A percentile compares a stretch with the other conserved stretches of the same genome.
phyloP scores from a whole-genome alignment of 1,140 invertebrate genomes.

The Platyscapa corneri region DNA sequence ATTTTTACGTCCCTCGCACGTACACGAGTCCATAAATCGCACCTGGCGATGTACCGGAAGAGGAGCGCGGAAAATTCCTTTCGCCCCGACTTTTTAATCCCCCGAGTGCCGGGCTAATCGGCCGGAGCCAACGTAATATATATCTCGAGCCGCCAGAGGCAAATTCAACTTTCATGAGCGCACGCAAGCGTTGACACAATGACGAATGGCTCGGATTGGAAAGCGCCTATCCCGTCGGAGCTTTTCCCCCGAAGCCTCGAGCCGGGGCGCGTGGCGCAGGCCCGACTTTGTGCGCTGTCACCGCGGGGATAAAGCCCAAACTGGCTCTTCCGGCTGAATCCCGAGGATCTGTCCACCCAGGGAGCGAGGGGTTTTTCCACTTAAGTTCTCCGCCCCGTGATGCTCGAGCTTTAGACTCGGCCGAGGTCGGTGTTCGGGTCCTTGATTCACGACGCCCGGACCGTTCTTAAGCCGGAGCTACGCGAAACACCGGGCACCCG shows the following conservation, averaged over 20 bases:
- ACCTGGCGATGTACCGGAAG: neutral
- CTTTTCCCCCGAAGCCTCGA: too few species aligned
- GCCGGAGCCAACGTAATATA: neutral
- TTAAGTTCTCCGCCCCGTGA: too few species aligned
- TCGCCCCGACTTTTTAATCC: neutral
- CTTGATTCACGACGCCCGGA: neutral
- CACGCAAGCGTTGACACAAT: neutral
- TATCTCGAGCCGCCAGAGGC: neutral
- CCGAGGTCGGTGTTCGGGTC: neutral
- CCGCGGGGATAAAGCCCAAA: neutral
- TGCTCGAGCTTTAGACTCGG: too few species aligned
- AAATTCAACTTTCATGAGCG: neutral
- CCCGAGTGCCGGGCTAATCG: neutral
- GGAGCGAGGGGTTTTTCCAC: neutral
- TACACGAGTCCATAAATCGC: conserved; percentile 24
- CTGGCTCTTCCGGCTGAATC: neutral
- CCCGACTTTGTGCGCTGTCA: neutral
- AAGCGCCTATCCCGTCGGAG: neutral
- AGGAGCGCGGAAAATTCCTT: conserved; percentile 17
- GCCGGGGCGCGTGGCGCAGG: too few species aligned
- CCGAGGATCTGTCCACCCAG: neutral
- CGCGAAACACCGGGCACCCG: too few species aligned
- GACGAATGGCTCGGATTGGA: conserved; percentile 3
- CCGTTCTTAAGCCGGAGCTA: neutral
- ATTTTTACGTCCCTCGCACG: conserved; percentile 10